Percentiles rank a stretch among this genome's conserved stretches.
These are phyloP conservation scores for Pachypanchax playfairii DNA, from an alignment of 2,113 vertebrate genomes.

Conservation along the genomic window DNA sequence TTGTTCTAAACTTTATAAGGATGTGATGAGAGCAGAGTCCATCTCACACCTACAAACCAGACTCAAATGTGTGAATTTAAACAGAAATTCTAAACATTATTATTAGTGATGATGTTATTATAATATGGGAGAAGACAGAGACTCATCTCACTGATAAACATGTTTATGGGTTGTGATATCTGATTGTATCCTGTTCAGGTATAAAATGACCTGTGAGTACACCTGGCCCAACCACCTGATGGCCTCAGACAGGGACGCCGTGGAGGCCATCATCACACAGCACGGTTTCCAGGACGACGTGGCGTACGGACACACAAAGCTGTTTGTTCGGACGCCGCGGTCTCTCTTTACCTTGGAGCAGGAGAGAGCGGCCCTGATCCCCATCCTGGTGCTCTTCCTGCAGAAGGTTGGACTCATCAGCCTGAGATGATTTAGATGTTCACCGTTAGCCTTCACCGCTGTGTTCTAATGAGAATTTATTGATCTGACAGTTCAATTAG, in stretches of 20 bases:
- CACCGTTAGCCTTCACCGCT: no score
- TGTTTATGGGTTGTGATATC: no score
- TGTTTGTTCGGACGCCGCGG: conserved; percentile 89
- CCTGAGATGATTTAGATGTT: not conserved
- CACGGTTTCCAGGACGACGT: conserved; percentile 88
- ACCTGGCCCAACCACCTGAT: conserved; percentile 97
- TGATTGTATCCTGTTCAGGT: conserved; percentile 66
- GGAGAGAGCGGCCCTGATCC: conserved; percentile 85
- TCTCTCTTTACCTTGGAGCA: conserved; percentile 88
- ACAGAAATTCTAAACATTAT: no score
- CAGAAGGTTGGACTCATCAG: conserved; percentile 85
- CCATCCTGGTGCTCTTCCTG: conserved; percentile 91
- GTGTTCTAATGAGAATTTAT: not conserved
- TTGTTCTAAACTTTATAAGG: no score
- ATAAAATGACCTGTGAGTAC: conserved; percentile 98
- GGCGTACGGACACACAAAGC: conserved; percentile 88
- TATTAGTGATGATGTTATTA: no score
- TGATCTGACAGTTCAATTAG: conserved; percentile 18
- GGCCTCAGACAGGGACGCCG: conserved; percentile 83
- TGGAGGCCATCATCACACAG: conserved; percentile 87
- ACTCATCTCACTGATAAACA: no score
- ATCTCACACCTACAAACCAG: no score
- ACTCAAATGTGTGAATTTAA: no score
- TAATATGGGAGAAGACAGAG: no score
- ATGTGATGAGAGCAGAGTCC: no score